Base-by-base conservation (phyloP, 2,888 invertebrate species). In the Fragum fragum region DNA sequence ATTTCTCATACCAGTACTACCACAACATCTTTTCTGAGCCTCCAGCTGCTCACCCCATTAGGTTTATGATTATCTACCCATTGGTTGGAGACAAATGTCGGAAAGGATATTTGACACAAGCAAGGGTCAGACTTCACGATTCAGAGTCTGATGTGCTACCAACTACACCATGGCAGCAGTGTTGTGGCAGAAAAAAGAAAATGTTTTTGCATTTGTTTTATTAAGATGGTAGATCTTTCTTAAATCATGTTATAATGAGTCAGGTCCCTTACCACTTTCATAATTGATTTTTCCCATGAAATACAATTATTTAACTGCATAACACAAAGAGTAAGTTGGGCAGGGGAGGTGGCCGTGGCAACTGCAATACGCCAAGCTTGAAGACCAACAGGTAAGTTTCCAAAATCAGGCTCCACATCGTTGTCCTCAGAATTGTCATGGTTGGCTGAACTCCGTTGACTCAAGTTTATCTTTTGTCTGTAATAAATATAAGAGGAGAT, bases 221-320 rank as follows among this genome's bases (percentile, higher is more conserved):
- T n/a, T n/a, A n/a, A n/a, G n/a, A n/a, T n/a, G n/a, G n/a, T n/a
- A n/a, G n/a, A n/a, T n/a, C n/a, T n/a, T n/a, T n/a, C n/a, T n/a
- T n/a, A 36, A 36, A 36, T 9, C 9, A 36, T 36, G 32, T 9
- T 6, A 36, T 36, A 36, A 36, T 36, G 7, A 53, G 11, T 53
- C 11, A 53, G 26, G 39, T 47, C 47, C 97, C 98, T 96, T 96
- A 99, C 98, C 95, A 99, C 99, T 96, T 99, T 98, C 99, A 99
- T 99, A 93, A 99, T 98, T 95, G 98, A 98, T 95, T 99, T 98
- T 95, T 99, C 99, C 99, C 99, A 99, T 53, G 99, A 98, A 91
- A 99, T 98, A 93, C 97, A 93, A 1, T 97, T 97, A 94, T 99
- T 98, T 87, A 99, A 95, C 91, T 98, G 97, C 92, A 98, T 97